phyloP scores from a whole-genome alignment of 2,888 invertebrate species.

The Elaeidobius kamerunicus region DNA sequence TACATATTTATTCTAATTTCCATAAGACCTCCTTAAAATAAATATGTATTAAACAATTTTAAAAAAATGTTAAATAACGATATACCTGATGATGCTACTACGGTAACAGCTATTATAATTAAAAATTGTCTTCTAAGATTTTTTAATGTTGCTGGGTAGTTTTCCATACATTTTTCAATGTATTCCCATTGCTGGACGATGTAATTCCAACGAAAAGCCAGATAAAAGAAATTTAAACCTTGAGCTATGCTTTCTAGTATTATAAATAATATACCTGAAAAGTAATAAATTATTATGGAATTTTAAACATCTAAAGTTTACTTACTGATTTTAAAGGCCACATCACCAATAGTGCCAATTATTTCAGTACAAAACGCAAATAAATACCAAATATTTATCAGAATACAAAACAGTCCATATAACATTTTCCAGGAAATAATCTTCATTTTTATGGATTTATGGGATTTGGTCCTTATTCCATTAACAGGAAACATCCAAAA shows the following conservation, averaged over 20 bases:
- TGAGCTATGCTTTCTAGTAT: neutral
- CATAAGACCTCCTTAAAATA: too few relatives aligned
- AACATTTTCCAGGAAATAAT: neutral
- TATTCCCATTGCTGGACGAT: neutral
- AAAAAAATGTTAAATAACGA: slow-evolving; percentile 1
- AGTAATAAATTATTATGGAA: neutral
- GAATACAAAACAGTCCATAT: neutral
- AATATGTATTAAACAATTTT: neutral
- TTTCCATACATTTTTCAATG: neutral
- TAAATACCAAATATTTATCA: neutral
- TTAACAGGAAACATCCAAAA: neutral
- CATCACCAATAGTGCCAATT: too few relatives aligned
- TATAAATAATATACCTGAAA: neutral
- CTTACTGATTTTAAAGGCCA: too few relatives aligned
- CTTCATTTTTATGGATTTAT: neutral
- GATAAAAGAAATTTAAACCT: neutral
- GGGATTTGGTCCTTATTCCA: neutral
- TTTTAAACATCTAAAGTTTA: too few relatives aligned
- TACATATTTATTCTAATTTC: neutral
- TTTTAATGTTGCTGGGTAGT: neutral
- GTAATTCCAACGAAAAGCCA: neutral
- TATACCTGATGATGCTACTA: neutral
- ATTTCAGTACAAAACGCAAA: too few relatives aligned
- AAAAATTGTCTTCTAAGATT: neutral
- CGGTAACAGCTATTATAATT: neutral